Conservation (phyloP, 2,797 vertebrate species). For the Etheostoma nigrum region DNA sequence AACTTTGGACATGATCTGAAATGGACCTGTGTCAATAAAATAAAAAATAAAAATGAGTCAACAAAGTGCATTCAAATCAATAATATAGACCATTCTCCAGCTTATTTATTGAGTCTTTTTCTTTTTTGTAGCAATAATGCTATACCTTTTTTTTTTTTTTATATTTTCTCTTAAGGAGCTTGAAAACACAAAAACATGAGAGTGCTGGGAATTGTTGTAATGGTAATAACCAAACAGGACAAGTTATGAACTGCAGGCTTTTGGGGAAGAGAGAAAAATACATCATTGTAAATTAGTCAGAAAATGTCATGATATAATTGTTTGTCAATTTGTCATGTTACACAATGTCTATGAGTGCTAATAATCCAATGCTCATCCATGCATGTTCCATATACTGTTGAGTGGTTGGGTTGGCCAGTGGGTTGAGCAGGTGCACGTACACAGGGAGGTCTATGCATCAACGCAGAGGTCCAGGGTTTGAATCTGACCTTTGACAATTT, state of each 20-base stretch:
- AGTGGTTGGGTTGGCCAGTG: too few species aligned
- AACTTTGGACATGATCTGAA: neutral
- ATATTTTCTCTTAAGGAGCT: neutral
- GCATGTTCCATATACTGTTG: slow-evolving; percentile 3
- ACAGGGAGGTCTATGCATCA: too few species aligned
- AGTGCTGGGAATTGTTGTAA: neutral
- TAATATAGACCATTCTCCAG: too few species aligned
- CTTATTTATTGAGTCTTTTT: too few species aligned
- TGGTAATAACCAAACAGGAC: neutral
- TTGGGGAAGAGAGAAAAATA: neutral
- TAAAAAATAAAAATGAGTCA: too few species aligned
- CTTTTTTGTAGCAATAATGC: too few species aligned
- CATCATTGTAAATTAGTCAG: neutral
- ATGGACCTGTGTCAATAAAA: neutral
- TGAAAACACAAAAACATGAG: neutral
- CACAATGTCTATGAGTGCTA: neutral
- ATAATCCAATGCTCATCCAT: neutral
- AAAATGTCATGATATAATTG: neutral
- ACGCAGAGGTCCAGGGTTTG: too few species aligned
- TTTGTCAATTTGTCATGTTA: neutral
- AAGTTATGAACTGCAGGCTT: neutral
- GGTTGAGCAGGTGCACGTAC: too few species aligned
- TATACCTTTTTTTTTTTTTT: too few species aligned
- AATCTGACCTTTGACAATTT: too few species aligned
- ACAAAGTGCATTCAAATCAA: too few species aligned